Evolutionary conservation across 2,888 invertebrate genomes (phyloP).

Genomic region (Elmis aenea): DNA sequence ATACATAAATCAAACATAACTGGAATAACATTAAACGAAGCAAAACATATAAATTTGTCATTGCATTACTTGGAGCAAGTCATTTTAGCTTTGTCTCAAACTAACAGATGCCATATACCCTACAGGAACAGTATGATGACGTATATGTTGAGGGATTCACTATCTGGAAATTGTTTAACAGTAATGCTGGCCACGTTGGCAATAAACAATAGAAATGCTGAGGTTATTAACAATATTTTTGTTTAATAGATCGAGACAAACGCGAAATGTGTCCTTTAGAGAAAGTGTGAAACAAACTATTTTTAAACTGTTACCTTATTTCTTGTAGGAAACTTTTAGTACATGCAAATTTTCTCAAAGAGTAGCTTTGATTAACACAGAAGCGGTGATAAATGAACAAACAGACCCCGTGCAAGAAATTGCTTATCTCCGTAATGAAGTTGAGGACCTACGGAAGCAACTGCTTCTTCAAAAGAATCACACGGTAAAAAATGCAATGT

Average conservation of each 20-base stretch:
- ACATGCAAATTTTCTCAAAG: conserved; percentile 54
- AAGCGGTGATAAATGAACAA: conserved; percentile 44
- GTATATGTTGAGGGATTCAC: conserved; percentile 50
- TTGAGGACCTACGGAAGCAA: conserved; percentile 39
- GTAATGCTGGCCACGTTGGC: conserved; percentile 51
- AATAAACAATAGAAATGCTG: conserved; percentile 27
- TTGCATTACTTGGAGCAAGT: conserved; percentile 54
- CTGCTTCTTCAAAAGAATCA: conserved; percentile 8
- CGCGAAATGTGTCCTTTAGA: neutral
- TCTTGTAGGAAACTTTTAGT: conserved; percentile 49
- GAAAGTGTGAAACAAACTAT: no score
- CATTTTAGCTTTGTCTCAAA: conserved; percentile 43
- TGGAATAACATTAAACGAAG: conserved; percentile 48
- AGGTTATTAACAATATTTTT: conserved; percentile 26
- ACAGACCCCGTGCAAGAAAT: conserved; percentile 46
- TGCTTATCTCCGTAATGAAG: conserved; percentile 43
- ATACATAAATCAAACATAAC: conserved; percentile 48
- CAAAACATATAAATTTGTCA: conserved; percentile 53
- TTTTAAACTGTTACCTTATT: no score
- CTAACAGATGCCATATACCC: conserved; percentile 42
- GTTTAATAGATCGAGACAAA: neutral
- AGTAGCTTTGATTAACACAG: conserved; percentile 49
- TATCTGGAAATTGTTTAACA: conserved; percentile 53
- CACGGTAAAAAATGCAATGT: no score
- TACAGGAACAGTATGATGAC: conserved; percentile 53